Base-by-base conservation (phyloP, 2,888 invertebrate species). In the Drosophila lutescens region DNA sequence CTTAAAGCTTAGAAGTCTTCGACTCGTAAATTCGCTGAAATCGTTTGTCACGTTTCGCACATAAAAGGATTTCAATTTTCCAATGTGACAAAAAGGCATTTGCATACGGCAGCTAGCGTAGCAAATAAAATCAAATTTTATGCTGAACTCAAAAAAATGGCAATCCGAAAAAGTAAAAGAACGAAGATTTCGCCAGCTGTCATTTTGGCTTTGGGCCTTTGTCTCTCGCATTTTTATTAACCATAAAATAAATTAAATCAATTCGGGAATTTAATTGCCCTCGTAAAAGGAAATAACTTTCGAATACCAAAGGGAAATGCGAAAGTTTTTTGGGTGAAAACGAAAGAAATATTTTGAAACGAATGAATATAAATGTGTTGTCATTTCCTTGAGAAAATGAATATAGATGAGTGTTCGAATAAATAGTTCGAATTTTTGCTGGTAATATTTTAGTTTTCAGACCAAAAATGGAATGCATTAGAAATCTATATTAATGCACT, bases 31-130 rank as follows among this genome's bases (percentile, higher is more conserved):
- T 84, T 75, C 68, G 55, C 68, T 8, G 62, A 74, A 85, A 82
- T 79, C 79, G 82, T 74, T 86, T 80, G 80, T 84, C 85, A 86
- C 85, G 86, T 86, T 86, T 82, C 68, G 74, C 80, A 76, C 86
- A 85, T 86, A 86, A 86, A 83, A 86, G 85, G 85, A 86, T 86
- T 84, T 86, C 82, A 86, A 86, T 86, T 86, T 84, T 81, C 74
- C 80, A 79, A 86, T 80, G 84, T 84, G 80, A 75, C 82, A 81
- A 78, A 74, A 71, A 47, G 60, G 63, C 74, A 85, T 86, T 86
- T 84, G 86, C 86, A 84, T 85, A 74, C 78, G 57, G 54, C 69
- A 68, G 63, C 38, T 23, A 69, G 30, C 55, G 63, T 58, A 54
- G 49, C 62, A 78, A 80, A 81, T 81, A 82, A 84, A 85, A 82